Evolutionary conservation across 1,140 invertebrate genomes (phyloP).

Genomic region (Calephelis virginiensis): DNA sequence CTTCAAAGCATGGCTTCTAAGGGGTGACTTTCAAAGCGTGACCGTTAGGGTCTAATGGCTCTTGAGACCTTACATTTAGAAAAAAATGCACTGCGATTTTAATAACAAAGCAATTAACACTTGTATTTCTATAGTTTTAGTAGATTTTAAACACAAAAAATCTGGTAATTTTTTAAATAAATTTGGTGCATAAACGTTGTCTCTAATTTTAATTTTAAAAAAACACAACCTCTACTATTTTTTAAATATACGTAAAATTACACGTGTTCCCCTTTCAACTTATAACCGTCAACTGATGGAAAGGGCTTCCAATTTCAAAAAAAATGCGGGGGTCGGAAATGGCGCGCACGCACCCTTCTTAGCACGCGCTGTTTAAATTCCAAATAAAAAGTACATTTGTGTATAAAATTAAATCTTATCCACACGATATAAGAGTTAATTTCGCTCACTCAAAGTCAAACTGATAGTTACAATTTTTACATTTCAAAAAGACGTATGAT

Average conservation of each 20-base stretch:
- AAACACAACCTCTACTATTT: background rate
- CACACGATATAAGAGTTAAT: background rate
- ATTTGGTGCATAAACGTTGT: too few species aligned
- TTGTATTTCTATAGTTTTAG: too few species aligned
- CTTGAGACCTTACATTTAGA: conserved; percentile 21
- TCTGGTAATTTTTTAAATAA: too few species aligned
- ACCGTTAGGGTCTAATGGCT: conserved; percentile 45
- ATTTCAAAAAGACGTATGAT: conserved; percentile 14
- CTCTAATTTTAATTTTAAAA: too few species aligned
- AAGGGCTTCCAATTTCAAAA: conserved; percentile 44
- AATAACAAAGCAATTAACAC: too few species aligned
- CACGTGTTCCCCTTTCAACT: conserved; percentile 38
- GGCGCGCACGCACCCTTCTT: conserved; percentile 66
- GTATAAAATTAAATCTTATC: background rate
- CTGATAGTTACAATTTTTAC: background rate
- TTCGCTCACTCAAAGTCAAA: background rate
- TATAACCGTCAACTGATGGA: conserved; percentile 56
- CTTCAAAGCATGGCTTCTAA: conserved; percentile 49
- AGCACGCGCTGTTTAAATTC: conserved; percentile 56
- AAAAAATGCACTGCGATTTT: conserved; percentile 18
- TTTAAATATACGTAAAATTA: background rate
- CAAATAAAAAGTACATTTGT: conserved; percentile 19
- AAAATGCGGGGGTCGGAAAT: conserved; percentile 58
- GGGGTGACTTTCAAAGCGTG: conserved; percentile 47
- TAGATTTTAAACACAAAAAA: too few species aligned